A percentile compares a stretch with the other conserved stretches of the same genome.
Evolutionary conservation across 1,140 invertebrate species (phyloP).

Genomic region (Eurytemora carolleeae): DNA sequence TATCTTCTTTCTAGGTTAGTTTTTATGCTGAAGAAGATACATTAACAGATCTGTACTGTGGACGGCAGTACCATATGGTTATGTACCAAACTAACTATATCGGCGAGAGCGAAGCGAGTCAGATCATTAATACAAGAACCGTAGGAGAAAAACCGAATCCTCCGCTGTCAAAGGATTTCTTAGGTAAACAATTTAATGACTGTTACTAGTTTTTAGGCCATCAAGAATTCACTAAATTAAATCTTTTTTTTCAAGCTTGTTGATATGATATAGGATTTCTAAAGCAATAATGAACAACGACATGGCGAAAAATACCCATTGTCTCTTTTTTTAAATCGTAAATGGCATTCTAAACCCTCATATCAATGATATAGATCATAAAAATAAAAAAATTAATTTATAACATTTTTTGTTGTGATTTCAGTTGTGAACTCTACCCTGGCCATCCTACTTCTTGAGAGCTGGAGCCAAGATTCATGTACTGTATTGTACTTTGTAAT

Average conservation of each 20-base stretch:
- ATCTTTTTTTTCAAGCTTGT: no score
- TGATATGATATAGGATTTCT: no score
- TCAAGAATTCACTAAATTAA: no score
- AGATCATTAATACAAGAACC: not conserved
- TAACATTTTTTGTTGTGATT: no score
- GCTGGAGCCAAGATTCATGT: conserved; percentile 72
- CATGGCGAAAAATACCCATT: no score
- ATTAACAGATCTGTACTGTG: not conserved
- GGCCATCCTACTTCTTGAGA: conserved; percentile 63
- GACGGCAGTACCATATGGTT: not conserved
- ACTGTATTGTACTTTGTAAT: conserved; percentile 67
- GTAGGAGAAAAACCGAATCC: not conserved
- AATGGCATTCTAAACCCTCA: no score
- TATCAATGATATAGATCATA: no score
- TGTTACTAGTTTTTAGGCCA: no score
- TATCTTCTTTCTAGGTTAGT: not conserved
- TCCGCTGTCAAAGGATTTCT: not conserved
- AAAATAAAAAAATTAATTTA: no score
- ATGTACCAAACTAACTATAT: not conserved
- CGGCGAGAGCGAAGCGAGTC: not conserved
- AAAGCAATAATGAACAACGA: no score
- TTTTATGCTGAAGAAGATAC: not conserved
- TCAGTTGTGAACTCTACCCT: conserved; percentile 57
- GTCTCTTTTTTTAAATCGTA: no score
- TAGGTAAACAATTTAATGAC: no score